Evolutionary conservation across 2,888 invertebrate genomes (phyloP).

Genomic region (Coenonympha glycerion): DNA sequence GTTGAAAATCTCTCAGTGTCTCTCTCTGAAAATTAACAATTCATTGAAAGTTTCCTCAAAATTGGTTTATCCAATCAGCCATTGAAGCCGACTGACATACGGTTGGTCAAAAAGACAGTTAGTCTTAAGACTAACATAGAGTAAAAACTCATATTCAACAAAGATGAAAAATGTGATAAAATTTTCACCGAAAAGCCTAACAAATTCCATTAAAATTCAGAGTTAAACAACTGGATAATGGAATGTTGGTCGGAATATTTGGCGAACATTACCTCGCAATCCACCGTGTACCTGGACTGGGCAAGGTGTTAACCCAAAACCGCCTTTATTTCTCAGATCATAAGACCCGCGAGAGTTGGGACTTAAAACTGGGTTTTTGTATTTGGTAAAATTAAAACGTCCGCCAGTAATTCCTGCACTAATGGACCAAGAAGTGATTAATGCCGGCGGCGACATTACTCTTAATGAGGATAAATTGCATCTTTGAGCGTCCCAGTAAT

Average conservation of each 20-base stretch:
- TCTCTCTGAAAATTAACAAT: no score
- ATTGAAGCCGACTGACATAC: no score
- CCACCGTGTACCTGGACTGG: background rate
- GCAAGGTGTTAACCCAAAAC: background rate
- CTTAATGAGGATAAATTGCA: slow-evolving; percentile 71
- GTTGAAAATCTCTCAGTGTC: no score
- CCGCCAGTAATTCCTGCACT: slow-evolving; percentile 47
- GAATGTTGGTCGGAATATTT: slow-evolving; percentile 24
- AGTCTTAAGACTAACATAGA: no score
- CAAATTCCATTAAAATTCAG: slow-evolving; percentile 2
- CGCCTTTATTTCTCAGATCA: slow-evolving; percentile 1
- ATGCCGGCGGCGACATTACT: slow-evolving; percentile 57
- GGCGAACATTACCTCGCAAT: slow-evolving; percentile 22
- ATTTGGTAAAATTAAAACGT: slow-evolving; percentile 51
- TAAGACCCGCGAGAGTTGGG: slow-evolving; percentile 12
- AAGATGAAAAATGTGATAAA: background rate
- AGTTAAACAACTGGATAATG: slow-evolving; percentile 15
- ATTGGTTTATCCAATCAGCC: no score
- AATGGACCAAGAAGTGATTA: slow-evolving; percentile 66
- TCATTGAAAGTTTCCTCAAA: no score
- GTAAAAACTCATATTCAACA: background rate
- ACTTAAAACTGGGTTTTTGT: slow-evolving; percentile 11
- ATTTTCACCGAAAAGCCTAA: background rate
- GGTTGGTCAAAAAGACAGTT: no score
- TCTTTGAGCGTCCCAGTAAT: slow-evolving; percentile 57